Percentiles rank a stretch among this genome's conserved stretches.
These are phyloP conservation scores for Xenops minutus DNA, from an alignment of 2,797 vertebrate species.

Conservation along the genomic window DNA sequence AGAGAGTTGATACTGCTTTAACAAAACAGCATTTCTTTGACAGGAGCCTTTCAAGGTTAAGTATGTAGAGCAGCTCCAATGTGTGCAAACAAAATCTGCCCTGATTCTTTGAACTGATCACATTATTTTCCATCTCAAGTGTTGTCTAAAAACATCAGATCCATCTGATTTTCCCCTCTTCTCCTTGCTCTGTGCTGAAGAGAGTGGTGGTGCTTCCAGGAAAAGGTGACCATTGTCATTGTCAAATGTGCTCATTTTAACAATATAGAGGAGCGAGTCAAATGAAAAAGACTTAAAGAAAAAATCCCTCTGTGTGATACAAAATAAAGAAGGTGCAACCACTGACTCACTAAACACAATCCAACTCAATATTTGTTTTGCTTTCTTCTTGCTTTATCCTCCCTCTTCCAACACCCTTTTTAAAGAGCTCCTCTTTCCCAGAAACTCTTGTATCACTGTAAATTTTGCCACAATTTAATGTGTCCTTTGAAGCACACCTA, in stretches of 20 bases:
- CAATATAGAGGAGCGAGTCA: background rate
- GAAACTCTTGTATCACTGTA: background rate
- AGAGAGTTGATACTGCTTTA: background rate
- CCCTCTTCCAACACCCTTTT: background rate
- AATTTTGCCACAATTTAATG: background rate
- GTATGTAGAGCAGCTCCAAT: background rate
- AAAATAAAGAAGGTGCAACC: background rate
- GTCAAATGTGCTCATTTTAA: background rate
- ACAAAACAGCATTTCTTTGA: background rate
- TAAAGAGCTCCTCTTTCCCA: background rate
- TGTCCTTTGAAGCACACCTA: background rate
- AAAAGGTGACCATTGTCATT: background rate
- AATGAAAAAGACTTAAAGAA: background rate
- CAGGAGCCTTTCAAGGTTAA: background rate
- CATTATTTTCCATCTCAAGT: background rate
- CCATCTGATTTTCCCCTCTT: background rate
- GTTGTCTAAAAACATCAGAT: background rate
- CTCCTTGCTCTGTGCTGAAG: background rate
- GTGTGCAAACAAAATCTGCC: background rate
- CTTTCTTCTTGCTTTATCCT: background rate
- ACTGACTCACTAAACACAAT: background rate
- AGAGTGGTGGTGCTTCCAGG: background rate
- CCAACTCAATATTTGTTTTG: background rate
- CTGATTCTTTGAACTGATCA: background rate
- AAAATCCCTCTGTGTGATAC: accelerated